Conservation (phyloP, 2,113 vertebrate genomes). For the Eudyptes chrysolophus region DNA sequence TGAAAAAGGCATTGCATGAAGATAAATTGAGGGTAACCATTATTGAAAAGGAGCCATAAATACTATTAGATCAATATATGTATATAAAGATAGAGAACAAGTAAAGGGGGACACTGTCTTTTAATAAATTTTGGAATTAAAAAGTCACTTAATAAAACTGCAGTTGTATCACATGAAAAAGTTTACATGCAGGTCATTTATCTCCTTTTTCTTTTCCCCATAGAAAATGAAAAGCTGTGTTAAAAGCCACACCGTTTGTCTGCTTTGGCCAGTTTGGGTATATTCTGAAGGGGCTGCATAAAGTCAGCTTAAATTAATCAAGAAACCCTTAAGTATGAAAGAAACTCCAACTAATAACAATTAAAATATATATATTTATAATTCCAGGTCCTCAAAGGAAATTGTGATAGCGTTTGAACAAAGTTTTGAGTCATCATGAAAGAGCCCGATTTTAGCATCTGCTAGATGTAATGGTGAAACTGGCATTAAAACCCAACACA, state of each 20-base stretch:
- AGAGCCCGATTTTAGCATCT: slow-evolving; percentile 42
- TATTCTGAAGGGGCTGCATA: neutral
- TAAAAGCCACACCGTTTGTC: slow-evolving; percentile 32
- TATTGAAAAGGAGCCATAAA: neutral
- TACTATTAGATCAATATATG: neutral
- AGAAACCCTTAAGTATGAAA: slow-evolving; percentile 52
- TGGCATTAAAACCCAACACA: slow-evolving; percentile 64
- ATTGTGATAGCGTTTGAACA: slow-evolving; percentile 44
- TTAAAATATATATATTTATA: slow-evolving; percentile 79
- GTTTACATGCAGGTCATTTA: slow-evolving; percentile 67
- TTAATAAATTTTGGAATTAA: slow-evolving; percentile 78
- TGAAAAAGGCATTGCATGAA: neutral
- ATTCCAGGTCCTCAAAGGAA: slow-evolving; percentile 66
- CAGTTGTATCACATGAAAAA: slow-evolving; percentile 75
- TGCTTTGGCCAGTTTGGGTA: slow-evolving; percentile 1
- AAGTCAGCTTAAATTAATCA: slow-evolving; percentile 53
- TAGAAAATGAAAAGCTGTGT: slow-evolving; percentile 56
- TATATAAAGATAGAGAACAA: slow-evolving; percentile 56
- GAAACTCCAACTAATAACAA: slow-evolving; percentile 70
- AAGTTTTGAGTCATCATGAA: slow-evolving; percentile 52
- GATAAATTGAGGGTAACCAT: neutral
- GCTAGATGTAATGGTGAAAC: slow-evolving; percentile 51
- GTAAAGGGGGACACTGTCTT: slow-evolving; percentile 67
- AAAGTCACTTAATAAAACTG: slow-evolving; percentile 78
- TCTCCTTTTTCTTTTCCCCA: neutral